Evolutionary conservation across 2,797 vertebrate genomes (phyloP), one percentile per base, ranked within the genome.

Genomic region (Chromobotia macracanthus): DNA sequence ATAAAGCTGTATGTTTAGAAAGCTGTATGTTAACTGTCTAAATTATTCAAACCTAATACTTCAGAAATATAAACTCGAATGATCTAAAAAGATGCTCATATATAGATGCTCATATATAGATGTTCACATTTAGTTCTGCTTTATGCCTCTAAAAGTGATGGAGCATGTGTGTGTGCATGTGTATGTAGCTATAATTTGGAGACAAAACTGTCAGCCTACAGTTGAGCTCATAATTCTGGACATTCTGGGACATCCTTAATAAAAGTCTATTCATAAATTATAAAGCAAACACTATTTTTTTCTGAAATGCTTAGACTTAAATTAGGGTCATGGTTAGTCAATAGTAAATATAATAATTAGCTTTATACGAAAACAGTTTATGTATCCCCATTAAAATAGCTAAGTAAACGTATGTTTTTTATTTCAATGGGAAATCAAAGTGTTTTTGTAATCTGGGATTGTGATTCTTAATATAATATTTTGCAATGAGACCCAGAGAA

Each of bases 391-490:
- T 61, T 31, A 28, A 61, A 61, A 61, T 16, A 16, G 13, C 11
- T 16, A 2, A 61, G 58, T 31, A 61, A 61, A 16, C 4, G 58
- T 3, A 41, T 44, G 41, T 44, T 41, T 5, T 64, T 60, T 48
- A 46, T 31, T 76, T 58, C 44, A 13, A 76, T 69, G 41, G 75
- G n/a, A 77, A 77, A 60, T 69, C 23, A 1, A 28, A 13, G 41
- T 77, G 74, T 76, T 76, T 56, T 68, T 56, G 64, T 67, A 67
- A 48, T 67, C 18, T 44, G 51, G 51, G 51, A 3, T 76, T 76
- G 63, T 51, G 44, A 51, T 60, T 69, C 18, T 60, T 13, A 48
- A 51, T 23, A 68, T 60, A 58, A 68, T 60, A 25, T 77, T 77
- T 77, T 6, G 5, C 65, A 19, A 60, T 50, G 6, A 12, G 44